Base-by-base conservation (phyloP, 1,140 invertebrate species). In the Camponotus pennsylvanicus region DNA sequence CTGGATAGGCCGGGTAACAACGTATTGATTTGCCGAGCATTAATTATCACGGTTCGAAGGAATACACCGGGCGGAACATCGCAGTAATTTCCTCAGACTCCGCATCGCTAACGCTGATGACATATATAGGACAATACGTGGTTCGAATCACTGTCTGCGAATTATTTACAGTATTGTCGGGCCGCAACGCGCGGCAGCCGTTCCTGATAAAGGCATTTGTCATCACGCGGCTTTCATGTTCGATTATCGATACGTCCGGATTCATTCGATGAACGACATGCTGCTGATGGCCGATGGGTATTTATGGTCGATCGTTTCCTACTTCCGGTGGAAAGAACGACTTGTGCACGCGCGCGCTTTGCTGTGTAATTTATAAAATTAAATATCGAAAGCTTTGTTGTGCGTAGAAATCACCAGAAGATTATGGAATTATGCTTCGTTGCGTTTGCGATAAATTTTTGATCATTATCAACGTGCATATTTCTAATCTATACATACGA, bases 181-280 rank as follows among this genome's bases (percentile, higher is more conserved):
- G 11, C 49, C 55, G 63, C 40, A 75, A 55, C 27, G 66, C 78
- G 40, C 67, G 9, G 70, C 82, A 76, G 59, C 45, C 73, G 73
- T 89, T 42, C 71, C 80, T 84, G 89, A 88, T 90, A 88, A 90
- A 88, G 83, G 70, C 89, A 90, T 90, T 90, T 90, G 89, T 90
- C 89, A 90, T 90, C 78, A 63, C 27, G 32, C 66, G 52, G 52
- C 37, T 90, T 90, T 84, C 78, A 71, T 40, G 57, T 91, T 91
- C 89, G 86, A 90, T 90, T 88, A 90, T 88, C 89, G 87, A 90
- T 91, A 90, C 32, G 70, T 66, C 63, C 64, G 59, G 11, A 9
- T 55, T 13, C 37, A 71, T 40, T 88, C 89, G 73, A 90, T 90
- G 61, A 57, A 70, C 71, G 71, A 3, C 78, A 66, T 67, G n/a